A percentile compares a stretch with the other conserved stretches of the same genome.
Evolutionary conservation across 2,888 invertebrate species (phyloP).

Genomic region (Microchrysa polita): DNA sequence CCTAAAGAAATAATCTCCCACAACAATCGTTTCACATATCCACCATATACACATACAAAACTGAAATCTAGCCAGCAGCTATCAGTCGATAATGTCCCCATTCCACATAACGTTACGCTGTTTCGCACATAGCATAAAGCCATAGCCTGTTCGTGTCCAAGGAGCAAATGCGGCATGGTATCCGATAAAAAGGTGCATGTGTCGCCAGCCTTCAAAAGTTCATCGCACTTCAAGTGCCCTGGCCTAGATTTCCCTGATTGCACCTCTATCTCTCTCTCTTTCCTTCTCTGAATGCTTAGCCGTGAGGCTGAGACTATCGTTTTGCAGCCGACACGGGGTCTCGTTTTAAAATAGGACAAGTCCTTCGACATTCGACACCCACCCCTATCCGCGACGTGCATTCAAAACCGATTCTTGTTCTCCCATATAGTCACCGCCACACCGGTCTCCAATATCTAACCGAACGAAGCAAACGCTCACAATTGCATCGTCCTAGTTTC

Average conservation of each 20-base stretch:
- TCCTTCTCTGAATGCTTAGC: background rate
- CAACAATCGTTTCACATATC: background rate
- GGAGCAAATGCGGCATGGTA: slow-evolving; percentile 2
- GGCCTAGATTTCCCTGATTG: slow-evolving; percentile 42
- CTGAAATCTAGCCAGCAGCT: background rate
- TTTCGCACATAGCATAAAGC: no score
- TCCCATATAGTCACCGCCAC: background rate
- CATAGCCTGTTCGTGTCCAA: background rate
- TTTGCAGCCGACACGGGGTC: slow-evolving; percentile 20
- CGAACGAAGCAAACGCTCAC: background rate
- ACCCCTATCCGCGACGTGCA: background rate
- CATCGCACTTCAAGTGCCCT: slow-evolving; percentile 28
- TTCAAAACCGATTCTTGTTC: background rate
- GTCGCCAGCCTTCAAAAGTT: slow-evolving; percentile 33
- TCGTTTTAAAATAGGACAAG: slow-evolving; percentile 9
- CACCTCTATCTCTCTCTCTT: no score
- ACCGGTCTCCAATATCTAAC: background rate
- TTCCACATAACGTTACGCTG: background rate
- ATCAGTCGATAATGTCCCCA: background rate
- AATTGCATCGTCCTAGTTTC: slow-evolving; percentile 18
- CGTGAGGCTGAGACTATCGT: slow-evolving; percentile 18
- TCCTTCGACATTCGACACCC: background rate
- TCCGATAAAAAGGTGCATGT: slow-evolving; percentile 10
- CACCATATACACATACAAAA: background rate
- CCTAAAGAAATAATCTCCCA: background rate